phyloP scores from a whole-genome alignment of 64 coral and sea anemone species.

The Porites australiensis region DNA sequence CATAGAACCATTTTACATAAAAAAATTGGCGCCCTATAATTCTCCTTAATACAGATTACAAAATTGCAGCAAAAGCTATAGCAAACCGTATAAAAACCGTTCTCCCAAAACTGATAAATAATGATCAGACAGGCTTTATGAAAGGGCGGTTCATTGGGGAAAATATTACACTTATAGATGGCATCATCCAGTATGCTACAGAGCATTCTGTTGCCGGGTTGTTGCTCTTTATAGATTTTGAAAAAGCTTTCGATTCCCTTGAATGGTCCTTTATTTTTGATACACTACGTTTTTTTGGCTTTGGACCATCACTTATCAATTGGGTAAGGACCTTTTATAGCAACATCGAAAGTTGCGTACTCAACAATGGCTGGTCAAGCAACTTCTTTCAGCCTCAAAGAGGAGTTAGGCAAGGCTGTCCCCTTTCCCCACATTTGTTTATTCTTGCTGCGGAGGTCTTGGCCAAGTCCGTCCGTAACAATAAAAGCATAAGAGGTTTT shows the following conservation, averaged over 20 bases:
- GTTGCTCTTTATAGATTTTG: no score
- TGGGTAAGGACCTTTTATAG: constrained; percentile 48
- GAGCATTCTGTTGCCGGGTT: background rate
- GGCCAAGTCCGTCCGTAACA: no score
- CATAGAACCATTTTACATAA: no score
- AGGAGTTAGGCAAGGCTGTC: constrained; percentile 69
- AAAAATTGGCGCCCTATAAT: background rate
- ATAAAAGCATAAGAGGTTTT: no score
- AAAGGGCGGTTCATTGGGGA: no score
- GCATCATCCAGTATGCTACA: background rate
- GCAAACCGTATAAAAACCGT: background rate
- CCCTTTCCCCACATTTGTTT: background rate
- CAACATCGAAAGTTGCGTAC: constrained; percentile 45
- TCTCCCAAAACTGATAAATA: background rate
- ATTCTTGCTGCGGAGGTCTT: no score
- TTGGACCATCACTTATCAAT: constrained; percentile 37
- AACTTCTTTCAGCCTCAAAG: constrained; percentile 43
- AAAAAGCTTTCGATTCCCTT: background rate
- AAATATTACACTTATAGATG: background rate
- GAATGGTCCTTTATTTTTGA: constrained; percentile 55
- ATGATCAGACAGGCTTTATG: background rate
- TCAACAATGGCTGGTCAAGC: constrained; percentile 42
- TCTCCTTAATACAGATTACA: background rate
- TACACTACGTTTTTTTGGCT: constrained; percentile 18
- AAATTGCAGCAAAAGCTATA: background rate